Evolutionary conservation across 1,140 invertebrate species (phyloP).

Genomic region (Drosophila mauritiana): DNA sequence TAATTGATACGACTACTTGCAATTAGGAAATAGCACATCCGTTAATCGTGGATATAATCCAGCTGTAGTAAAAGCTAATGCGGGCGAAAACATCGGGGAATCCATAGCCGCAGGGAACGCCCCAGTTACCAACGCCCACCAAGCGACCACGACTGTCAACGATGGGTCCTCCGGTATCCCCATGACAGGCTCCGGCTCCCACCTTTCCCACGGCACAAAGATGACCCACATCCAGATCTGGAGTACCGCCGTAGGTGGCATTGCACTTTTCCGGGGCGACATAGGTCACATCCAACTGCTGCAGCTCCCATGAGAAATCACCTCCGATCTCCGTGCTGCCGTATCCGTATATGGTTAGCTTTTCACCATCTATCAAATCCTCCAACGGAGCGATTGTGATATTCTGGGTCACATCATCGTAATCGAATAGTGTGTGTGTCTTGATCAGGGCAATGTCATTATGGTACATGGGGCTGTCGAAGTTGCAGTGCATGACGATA

Average conservation of each 20-base stretch:
- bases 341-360: constrained; percentile 86
- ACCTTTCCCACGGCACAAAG: constrained; percentile 87
- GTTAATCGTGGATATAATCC: constrained; percentile 66
- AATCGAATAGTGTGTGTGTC: constrained; percentile 78
- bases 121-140: constrained; percentile 85
- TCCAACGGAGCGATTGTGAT: constrained; percentile 62
- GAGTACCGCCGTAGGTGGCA: constrained; percentile 30
- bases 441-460: constrained; percentile 86
- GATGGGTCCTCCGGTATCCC: constrained; percentile 70
- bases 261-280: constrained; percentile 55
- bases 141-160: constrained; percentile 62
- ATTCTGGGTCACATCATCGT: constrained; percentile 85
- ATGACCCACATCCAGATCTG: constrained; percentile 77
- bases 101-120: constrained; percentile 85
- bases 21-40: constrained; percentile 46
- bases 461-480: constrained; percentile 75
- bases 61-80: constrained; percentile 77
- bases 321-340: constrained; percentile 71
- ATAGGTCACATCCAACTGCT: constrained; percentile 61
- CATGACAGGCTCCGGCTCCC: constrained; percentile 85
- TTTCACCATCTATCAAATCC: constrained; percentile 61
- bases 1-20: no score
- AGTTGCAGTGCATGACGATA: constrained; percentile 67
- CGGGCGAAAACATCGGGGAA: constrained; percentile 86
- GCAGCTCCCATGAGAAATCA: constrained; percentile 47